Evolutionary conservation across 1,140 invertebrate species (phyloP), one percentile per base, ranked within the genome.

Genomic region (Drosophila ohnishii): DNA sequence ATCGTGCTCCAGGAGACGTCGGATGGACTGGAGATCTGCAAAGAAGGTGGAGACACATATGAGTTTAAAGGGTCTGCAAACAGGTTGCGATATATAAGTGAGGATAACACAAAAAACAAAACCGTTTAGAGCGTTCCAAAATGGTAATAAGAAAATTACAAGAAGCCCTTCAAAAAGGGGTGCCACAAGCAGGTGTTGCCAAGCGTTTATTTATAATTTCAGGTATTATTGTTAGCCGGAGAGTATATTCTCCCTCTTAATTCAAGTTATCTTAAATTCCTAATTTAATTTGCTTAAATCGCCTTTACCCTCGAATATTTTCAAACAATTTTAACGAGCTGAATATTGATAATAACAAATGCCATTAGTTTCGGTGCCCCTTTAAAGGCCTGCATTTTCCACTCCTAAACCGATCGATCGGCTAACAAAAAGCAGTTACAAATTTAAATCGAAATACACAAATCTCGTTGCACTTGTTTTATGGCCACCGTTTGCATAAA

Each of bases 21-120:
- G 88, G 57, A 96, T 95, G 50, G 96, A 95, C 67, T 96, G 94
- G 72, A 96, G 93, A 94, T 96, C 96, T 96, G 92, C 30, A 81
- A 71, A 22, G 40, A 92, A 92, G 55, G 85, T 66, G 72, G 71
- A 56, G 44, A 64, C 42, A 71, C 47, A 45, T 65, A 50, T 65
- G 47, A n/a, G 5, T 25, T n/a, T 2, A n/a, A 28, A 30, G 50
- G 32, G 37, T 53, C 16, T 53, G 44, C 10, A 57, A 74, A 60
- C 48, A 34, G 64, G 64, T 44, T 75, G 16, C 44, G 39, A 64
- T 37, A 63, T 16, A n/a, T 6, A 42, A 42, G n/a, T 34, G 5
- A 32, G 3, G 7, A 35, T 35, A 19, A 14, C 16, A 8, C 19
- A 57, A 44, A 61, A 61, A 16, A 19, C 10, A 1, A 48, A 67